Base-by-base conservation (phyloP, 35 echinoderm and acorn worm genomes). In the Ptychodera flava region DNA sequence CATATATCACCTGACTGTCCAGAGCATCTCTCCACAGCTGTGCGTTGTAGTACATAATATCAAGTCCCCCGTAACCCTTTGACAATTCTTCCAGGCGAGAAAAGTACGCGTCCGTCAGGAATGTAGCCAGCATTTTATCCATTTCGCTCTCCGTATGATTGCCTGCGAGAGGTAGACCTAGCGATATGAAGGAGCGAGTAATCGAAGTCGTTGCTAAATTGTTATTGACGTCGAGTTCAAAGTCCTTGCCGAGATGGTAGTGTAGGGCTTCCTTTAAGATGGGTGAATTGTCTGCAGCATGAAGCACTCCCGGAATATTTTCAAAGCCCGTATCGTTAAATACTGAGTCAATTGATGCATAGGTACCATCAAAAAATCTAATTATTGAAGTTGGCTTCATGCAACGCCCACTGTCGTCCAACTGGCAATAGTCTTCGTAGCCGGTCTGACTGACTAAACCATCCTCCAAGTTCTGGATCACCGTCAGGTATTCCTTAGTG, bases 241-340 rank as follows among this genome's bases (percentile, higher is more conserved):
- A 1, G 22, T 83, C 35, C 31, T 83, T 36, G 14, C 14, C 82
- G 28, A 83, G 82, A 36, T 36, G 37, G 37, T 30, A 83, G 1
- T 83, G 12, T 10, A 83, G 28, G 2, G 37, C 30, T 10, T 34
- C 1, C 1, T 37, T 10, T n/a, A 83, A 36, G 1, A 36, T 0
- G 37, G 82, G 82, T 1, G 28, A 15, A 0, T 1, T 0, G 1
- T 14, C 2, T 28, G 82, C 82, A 37, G 34, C 35, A 37, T 83
- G 28, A 30, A 83, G 37, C 16, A 83, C 35, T 0, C 33, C 33
- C 0, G 82, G 30, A 15, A 83, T 83, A 30, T 83, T 83, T 1
- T 83, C 82, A 28, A 83, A 83, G 30, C 37, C 16, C 37, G 82
- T 33, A 83, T 83, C 82, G 30, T 83, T 36, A 36, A 83, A 83